Base-by-base conservation (phyloP, 1,140 invertebrate species). In the Episyrphus balteatus region DNA sequence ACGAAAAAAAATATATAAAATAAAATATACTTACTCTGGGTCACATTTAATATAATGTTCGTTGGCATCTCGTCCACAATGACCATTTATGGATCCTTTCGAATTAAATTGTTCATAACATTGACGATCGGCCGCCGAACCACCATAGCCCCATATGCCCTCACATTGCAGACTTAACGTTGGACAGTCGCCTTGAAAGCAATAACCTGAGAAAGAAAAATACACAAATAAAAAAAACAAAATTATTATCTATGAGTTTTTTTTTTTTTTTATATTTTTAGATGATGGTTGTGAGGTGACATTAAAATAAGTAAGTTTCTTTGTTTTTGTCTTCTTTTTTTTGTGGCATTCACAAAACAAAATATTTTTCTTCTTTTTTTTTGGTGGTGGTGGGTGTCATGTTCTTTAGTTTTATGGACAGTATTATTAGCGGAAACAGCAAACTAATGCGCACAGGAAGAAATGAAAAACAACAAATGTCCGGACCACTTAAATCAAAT, bases 101-200 rank as follows among this genome's bases (percentile, higher is more conserved):
- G 88, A 85, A 69, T 97, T 97, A 70, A 94, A 96, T 61, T 91
- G 82, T 50, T 92, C 84, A 69, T 86, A 97, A 71, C 92, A 97
- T 53, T 91, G 78, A 38, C 79, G 75, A 61, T 93, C 87, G 2
- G 84, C 86, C 0, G 81, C 80, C 43, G 76, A 70, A 1, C 83
- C 82, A 7, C 83, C 85, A 55, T 82, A 80, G 10, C 92, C 92
- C 94, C 94, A 97, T 48, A 97, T 87, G 45, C 80, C 76, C 61
- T 87, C 82, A 66, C 93, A 97, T 63, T 97, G 92, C 11, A 84
- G 64, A 47, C 82, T 76, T 10, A 92, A 66, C 3, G 91, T 92
- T 1, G 92, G 91, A 64, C 94, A 98, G 34, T 82, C 73, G 0
- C 93, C 93, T 54, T 88, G 84, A 68, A 90, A 93, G 70, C 94